These are phyloP conservation scores for Drosophila arawakana DNA, from an alignment of 1,140 invertebrate genomes.

Conservation along the genomic window DNA sequence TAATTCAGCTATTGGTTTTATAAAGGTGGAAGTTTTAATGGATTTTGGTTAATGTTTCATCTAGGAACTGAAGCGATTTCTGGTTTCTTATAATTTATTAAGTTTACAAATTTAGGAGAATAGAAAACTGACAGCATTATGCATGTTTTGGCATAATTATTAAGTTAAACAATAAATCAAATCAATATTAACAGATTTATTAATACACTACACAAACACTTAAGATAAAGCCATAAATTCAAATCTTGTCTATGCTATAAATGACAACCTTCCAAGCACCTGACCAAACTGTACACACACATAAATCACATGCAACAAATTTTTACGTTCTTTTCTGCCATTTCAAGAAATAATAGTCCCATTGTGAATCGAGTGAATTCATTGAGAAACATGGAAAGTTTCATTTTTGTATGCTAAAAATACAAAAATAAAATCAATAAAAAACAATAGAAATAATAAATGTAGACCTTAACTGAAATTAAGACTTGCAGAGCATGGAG, in stretches of 20 bases:
- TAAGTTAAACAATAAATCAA: conserved; percentile 33
- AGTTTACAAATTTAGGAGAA: neutral
- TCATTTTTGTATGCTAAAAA: conserved; percentile 14
- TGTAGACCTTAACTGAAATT: conserved; percentile 9
- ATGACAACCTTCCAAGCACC: conserved; percentile 12
- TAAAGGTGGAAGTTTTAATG: no score
- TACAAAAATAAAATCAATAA: conserved; percentile 49
- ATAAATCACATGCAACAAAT: conserved; percentile 35
- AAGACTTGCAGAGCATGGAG: conserved; percentile 7
- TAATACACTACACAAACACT: neutral
- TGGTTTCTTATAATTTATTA: neutral
- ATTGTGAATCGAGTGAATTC: conserved; percentile 22
- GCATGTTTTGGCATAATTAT: conserved; percentile 12
- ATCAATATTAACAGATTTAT: conserved; percentile 4
- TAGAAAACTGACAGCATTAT: conserved; percentile 4
- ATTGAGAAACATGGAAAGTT: conserved; percentile 20
- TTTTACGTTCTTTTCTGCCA: conserved; percentile 22
- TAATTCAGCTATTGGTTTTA: neutral
- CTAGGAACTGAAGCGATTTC: no score
- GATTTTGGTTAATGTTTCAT: no score
- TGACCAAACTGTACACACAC: neutral
- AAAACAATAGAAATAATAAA: conserved; percentile 17
- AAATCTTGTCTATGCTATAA: conserved; percentile 9
- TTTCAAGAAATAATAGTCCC: conserved; percentile 20
- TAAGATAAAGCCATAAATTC: conserved; percentile 18